Base-by-base conservation (phyloP, 2,797 vertebrate genomes). In the Distichodus sexfasciatus region DNA sequence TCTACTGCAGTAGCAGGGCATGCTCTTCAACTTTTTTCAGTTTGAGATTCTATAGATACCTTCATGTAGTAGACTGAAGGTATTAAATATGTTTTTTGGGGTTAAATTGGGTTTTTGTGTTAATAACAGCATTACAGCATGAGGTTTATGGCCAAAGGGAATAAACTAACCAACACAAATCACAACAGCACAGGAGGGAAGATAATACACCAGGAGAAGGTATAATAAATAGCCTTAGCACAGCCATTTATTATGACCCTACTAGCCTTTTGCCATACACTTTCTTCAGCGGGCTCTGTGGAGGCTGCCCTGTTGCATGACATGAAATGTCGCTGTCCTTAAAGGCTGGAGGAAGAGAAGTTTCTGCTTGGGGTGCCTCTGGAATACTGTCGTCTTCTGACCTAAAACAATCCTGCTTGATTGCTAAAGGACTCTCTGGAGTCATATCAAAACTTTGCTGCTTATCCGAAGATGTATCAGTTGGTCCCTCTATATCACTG, bases 221-320 rank as follows among this genome's bases (percentile, higher is more conserved):
- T 82, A 93, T 91, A 85, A 94, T 93, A 94, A 94, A 94, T 93
- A 88, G 64, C 14, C 67, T 69, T 60, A 68, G 11, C 40, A 26
- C 14, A 62, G 44, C 82, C 90, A 94, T 94, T 92, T 92, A 95
- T 95, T 85, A 94, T 93, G 87, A 80, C 81, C 76, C 75, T 86
- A 89, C 97, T 95, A 91, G 95, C 97, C 97, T 99, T 96, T 92
- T 93, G 31, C 75, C 61, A 15, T 84, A 75, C 40, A 91, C 88
- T 83, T 75, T 57, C 19, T 65, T 83, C 72, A 76, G 80, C 38
- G 77, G 69, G 47, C 82, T 83, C 65, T 84, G 80, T 78, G 87
- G 79, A 64, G 72, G 81, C 21, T 78, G 60, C 21, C 83, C 80
- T 73, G 76, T 55, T 64, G 21, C 75, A 76, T 85, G 67, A 41